Conservation (phyloP, 2,113 vertebrate genomes). For the Synodontis membranacea region DNA sequence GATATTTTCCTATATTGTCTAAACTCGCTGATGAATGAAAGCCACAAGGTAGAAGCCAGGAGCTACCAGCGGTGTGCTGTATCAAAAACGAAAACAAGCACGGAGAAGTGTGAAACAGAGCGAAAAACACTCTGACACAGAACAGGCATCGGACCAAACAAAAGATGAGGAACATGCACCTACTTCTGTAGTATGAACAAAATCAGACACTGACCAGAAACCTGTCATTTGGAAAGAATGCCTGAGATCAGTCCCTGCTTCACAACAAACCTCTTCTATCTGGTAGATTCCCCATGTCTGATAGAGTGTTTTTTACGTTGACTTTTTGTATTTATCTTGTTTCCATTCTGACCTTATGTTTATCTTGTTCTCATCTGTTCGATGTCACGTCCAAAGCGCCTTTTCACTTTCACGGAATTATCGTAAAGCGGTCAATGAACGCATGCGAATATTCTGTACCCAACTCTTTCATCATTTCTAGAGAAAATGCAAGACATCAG, state of each 20-base stretch:
- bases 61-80: neutral
- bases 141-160: neutral
- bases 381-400: no score
- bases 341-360: neutral
- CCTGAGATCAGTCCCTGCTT: no score
- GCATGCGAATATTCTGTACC: neutral
- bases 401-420: neutral
- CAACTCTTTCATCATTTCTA: neutral
- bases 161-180: neutral
- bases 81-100: neutral
- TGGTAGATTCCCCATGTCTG: neutral
- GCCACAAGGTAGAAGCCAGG: neutral
- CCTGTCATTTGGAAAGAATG: neutral
- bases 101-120: neutral
- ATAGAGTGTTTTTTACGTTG: neutral
- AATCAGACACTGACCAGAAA: neutral
- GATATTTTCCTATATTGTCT: neutral
- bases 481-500: no score
- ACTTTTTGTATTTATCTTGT: neutral
- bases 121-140: neutral
- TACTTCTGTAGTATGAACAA: neutral
- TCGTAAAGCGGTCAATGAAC: neutral
- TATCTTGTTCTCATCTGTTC: neutral
- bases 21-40: neutral
- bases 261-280: neutral